Percentiles rank a stretch among this genome's conserved stretches.
Evolutionary conservation across 1,140 invertebrate species (phyloP).

Genomic region (Leucophenga varia): DNA sequence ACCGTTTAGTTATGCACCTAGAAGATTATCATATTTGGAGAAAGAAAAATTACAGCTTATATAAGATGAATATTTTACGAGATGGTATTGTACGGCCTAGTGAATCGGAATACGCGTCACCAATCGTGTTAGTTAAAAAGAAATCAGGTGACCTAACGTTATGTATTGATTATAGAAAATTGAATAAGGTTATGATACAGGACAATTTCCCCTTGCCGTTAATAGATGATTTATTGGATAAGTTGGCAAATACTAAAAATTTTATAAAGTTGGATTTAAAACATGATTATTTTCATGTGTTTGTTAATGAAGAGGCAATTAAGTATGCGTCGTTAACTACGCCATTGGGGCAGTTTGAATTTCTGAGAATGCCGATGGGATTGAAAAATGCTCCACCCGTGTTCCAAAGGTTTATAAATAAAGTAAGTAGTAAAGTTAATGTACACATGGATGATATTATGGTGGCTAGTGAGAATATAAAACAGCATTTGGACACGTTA

Average conservation of each 20-base stretch:
- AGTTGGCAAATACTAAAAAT: conserved; percentile 3
- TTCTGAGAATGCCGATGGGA: background rate
- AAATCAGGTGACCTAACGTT: conserved; percentile 5
- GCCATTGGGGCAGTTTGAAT: conserved; percentile 6
- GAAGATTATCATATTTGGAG: too few species aligned
- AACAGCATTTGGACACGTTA: conserved; percentile 7
- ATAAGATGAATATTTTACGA: conserved; percentile 4
- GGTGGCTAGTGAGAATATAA: conserved; percentile 1
- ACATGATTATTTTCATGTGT: conserved; percentile 5
- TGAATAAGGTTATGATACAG: conserved; percentile 5
- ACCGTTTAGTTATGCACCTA: too few species aligned
- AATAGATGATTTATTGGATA: conserved; percentile 4
- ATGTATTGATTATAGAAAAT: conserved; percentile 6
- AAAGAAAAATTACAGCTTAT: conserved; percentile 2
- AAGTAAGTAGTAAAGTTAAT: conserved; percentile 3
- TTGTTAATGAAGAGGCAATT: conserved; percentile 2
- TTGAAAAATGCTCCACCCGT: conserved; percentile 1
- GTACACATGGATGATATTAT: conserved; percentile 9
- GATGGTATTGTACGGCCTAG: background rate
- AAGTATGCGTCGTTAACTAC: conserved; percentile 1
- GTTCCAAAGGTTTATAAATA: conserved; percentile 2
- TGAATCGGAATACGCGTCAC: conserved; percentile 1
- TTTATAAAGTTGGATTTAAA: conserved; percentile 8
- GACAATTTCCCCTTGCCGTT: conserved; percentile 6
- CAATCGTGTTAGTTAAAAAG: conserved; percentile 8